Evolutionary conservation across 1,140 invertebrate species (phyloP).

Genomic region (Zelostemma sp.): DNA sequence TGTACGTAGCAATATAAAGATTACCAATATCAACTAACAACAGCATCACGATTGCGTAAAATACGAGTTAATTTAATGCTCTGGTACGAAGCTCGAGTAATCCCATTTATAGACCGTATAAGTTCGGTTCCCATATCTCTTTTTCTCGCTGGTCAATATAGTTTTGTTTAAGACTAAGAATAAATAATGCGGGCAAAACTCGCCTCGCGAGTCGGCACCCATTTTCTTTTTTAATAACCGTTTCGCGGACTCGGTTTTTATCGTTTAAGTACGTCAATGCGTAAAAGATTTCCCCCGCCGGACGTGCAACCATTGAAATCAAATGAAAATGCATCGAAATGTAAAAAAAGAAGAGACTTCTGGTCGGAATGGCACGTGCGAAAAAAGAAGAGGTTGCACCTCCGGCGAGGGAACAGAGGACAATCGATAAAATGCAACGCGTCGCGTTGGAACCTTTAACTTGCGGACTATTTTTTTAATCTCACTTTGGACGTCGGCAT

Average conservation of each 20-base stretch:
- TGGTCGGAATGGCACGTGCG: constrained; percentile 9
- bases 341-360: constrained; percentile 3
- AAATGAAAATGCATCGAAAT: constrained; percentile 4
- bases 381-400: constrained; percentile 7
- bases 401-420: neutral
- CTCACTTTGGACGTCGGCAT: constrained; percentile 33
- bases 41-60: constrained; percentile 42
- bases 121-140: constrained; percentile 1
- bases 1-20: constrained; percentile 35
- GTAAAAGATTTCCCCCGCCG: constrained; percentile 4
- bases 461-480: constrained; percentile 8
- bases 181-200: constrained; percentile 9
- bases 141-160: constrained; percentile 6
- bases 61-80: constrained; percentile 30
- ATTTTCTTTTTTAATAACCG: constrained; percentile 7
- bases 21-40: constrained; percentile 35
- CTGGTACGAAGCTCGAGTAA: constrained; percentile 36
- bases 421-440: constrained; percentile 9
- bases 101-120: constrained; percentile 11
- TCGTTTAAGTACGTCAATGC: constrained; percentile 40
- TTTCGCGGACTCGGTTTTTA: neutral
- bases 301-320: neutral
- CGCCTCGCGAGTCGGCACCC: constrained; percentile 25
- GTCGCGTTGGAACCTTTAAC: constrained; percentile 9
- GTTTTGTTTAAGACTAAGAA: constrained; percentile 15